Evolutionary conservation across 2,113 vertebrate genomes (phyloP), one percentile per base, ranked within the genome.

Genomic region (Anser cygnoides): DNA sequence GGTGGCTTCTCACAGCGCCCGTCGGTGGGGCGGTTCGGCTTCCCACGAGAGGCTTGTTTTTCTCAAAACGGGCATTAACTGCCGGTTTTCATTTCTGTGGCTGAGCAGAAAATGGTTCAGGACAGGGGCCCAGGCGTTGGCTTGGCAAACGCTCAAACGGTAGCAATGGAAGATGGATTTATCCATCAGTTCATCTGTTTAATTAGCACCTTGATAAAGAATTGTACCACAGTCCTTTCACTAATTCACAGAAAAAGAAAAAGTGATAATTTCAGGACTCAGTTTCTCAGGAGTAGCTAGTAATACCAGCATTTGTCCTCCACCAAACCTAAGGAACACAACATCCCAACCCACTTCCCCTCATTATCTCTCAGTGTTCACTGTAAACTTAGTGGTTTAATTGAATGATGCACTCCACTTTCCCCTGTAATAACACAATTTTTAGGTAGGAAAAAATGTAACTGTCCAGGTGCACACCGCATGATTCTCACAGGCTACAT

Each of bases 101-200:
- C 17, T 9, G 67, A 1, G 10, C 35, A 10, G 19, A 2, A 8
- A 19, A 37, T 1, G 23, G 18, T 13, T 59, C 43, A 7, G 33
- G 13, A 8, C 8, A 2, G n/a, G 9, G 15, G 37, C 16, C 6
- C 13, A 3, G 37, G 16, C 35, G 13, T 2, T 3, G 3, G 17
- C 13, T 3, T 61, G 11, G 25, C 14, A 31, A 78, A 25, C 22
- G 2, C 23, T 8, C 31, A 29, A n/a, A 37, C 20, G 7, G 1
- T 1, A 2, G 2, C 29, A 3, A 2, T 13, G 26, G 57, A 82
- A 8, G 9, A 5, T 0, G 3, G 4, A 11, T 43, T 65, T 39
- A 39, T 39, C 39, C 39, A 39, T 39, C 39, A 39, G 39, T 39
- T 39, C 39, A 39, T 39, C 6, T 1, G 1, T 35, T 21, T 19